These are phyloP conservation scores for Pelecanoides urinatrix DNA, from an alignment of 2,113 vertebrate species.

Conservation along the genomic window DNA sequence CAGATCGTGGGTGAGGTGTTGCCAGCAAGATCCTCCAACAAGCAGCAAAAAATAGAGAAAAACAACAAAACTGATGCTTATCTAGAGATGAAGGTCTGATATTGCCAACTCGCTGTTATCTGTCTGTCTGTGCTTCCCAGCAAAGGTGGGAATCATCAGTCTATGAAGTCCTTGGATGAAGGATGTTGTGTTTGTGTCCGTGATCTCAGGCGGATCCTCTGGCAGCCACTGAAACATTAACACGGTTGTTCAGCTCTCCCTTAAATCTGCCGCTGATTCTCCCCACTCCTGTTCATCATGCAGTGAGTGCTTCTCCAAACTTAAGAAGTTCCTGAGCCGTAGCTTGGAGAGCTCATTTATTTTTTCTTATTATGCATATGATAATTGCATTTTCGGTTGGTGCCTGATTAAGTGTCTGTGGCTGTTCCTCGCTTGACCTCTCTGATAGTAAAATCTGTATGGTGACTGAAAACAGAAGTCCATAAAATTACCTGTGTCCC, in stretches of 20 bases:
- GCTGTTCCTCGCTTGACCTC: conserved; percentile 40
- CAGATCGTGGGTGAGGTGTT: neutral
- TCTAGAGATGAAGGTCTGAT: neutral
- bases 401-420: neutral
- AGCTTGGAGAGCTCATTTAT: neutral
- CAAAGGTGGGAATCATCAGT: neutral
- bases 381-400: neutral
- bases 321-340: neutral
- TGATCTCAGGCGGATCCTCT: neutral
- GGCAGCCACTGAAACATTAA: neutral
- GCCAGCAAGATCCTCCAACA: neutral
- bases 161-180: neutral
- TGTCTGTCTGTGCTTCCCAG: neutral
- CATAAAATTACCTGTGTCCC: neutral
- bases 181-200: neutral
- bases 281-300: neutral
- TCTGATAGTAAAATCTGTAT: conserved; percentile 39
- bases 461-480: conserved; percentile 30
- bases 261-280: neutral
- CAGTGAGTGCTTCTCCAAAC: neutral
- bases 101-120: neutral
- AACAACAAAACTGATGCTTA: neutral
- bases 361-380: neutral
- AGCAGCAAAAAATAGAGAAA: neutral
- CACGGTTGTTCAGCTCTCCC: neutral